Evolutionary conservation across 2,888 invertebrate genomes (phyloP), one percentile per base, ranked within the genome.

Genomic region (Trissonchulus latispiculum): DNA sequence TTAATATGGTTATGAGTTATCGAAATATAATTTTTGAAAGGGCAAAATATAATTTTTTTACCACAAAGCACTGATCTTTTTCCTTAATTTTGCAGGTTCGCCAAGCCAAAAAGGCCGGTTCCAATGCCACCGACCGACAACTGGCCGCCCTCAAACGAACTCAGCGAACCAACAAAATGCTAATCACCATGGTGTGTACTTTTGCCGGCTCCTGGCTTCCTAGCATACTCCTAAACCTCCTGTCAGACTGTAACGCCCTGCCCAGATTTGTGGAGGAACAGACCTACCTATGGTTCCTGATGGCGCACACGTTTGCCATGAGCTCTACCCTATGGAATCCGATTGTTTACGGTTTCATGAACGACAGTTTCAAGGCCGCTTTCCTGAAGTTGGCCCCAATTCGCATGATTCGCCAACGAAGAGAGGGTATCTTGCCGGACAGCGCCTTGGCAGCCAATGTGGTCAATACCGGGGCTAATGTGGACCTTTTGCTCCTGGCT

Each of bases 261-360:
- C 69, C 69, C n/a, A n/a, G 29, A 15, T 68, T 68, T 36, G 15
- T 68, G 2, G n/a, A 3, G 69, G 2, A 33, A 3, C 69, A 68
- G 36, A 68, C 8, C 36, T 36, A 68, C 33, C 36, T 68, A 8
- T 68, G 18, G 15, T 68, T 68, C 69, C 36, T 68, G n/a, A 68
- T 68, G 15, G 69, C 69, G 15, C 69, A 68, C n/a, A 36, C 36
- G n/a, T 33, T 68, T 2, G 69, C 69, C 15, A 68, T 68, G 69
- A 68, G 35, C 35, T 68, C 69, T 8, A 68, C 69, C 33, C 31
- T 68, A 36, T 68, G 69, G 69, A 68, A 68, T n/a, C 69, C 69
- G n/a, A 68, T 68, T n/a, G 33, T 68, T 36, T 68, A 68, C 35
- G 69, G 33, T 32, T 68, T 33, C n/a, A 68, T 68, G 69, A 68